Conservation (phyloP, 2,888 invertebrate species). For the Nephrotoma flavescens region DNA sequence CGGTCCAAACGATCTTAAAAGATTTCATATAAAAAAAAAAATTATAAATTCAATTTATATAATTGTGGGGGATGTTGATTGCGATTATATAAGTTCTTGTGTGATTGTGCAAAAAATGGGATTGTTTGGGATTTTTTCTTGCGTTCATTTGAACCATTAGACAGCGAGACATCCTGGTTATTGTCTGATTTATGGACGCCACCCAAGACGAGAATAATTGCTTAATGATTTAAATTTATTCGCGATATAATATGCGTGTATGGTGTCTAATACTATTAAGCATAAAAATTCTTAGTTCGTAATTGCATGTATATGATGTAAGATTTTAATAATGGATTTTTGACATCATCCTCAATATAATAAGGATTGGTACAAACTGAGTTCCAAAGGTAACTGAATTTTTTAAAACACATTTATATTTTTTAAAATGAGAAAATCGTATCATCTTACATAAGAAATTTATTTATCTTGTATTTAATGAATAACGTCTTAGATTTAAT, state of each 20-base stretch:
- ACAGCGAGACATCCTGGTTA: neutral
- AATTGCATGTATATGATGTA: neutral
- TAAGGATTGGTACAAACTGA: too few relatives aligned
- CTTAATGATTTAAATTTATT: neutral
- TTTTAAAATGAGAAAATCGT: too few relatives aligned
- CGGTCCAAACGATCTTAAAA: neutral
- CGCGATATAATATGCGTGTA: neutral
- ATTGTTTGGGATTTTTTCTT: neutral
- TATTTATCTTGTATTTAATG: too few relatives aligned
- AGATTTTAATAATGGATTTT: neutral
- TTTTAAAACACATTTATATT: too few relatives aligned
- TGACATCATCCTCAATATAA: neutral
- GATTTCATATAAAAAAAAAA: too few relatives aligned
- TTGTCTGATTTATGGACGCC: neutral
- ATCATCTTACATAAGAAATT: too few relatives aligned
- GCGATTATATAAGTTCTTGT: neutral
- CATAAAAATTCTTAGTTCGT: neutral
- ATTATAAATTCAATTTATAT: neutral
- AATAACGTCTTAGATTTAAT: too few relatives aligned
- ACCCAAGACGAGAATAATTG: neutral
- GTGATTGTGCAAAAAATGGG: neutral
- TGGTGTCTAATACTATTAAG: neutral
- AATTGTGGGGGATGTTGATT: neutral
- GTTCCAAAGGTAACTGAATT: too few relatives aligned
- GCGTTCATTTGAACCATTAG: neutral